Percentiles rank a stretch among this genome's conserved stretches.
phyloP scores from a whole-genome alignment of 2,797 vertebrate genomes.

The Schizopygopsis malacanthus region DNA sequence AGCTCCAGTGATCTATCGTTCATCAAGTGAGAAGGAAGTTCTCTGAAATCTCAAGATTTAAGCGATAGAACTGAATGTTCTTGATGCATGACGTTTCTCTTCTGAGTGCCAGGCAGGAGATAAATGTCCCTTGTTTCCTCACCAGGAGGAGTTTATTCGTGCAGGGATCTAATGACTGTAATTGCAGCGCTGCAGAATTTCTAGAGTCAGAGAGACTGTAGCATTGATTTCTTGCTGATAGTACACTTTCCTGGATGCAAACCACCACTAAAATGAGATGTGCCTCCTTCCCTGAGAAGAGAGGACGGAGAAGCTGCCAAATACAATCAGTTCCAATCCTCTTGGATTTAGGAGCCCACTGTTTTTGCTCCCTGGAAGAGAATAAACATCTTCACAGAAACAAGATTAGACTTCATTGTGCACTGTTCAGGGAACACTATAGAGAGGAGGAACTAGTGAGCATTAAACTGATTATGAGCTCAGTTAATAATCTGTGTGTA shows the following conservation, averaged over 20 bases:
- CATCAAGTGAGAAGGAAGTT: constrained; percentile 10
- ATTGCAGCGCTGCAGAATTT: constrained; percentile 70
- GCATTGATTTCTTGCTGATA: constrained; percentile 18
- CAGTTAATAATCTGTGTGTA: not conserved
- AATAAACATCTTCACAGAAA: constrained; percentile 25
- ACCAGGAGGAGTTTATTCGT: constrained; percentile 72
- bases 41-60: constrained; percentile 34
- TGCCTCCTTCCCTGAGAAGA: constrained; percentile 1
- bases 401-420: not conserved
- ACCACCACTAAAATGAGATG: not conserved
- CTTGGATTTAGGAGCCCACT: constrained; percentile 1
- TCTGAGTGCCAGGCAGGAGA: constrained; percentile 46
- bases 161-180: constrained; percentile 67
- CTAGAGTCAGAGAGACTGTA: constrained; percentile 46
- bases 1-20: not conserved
- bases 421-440: not conserved
- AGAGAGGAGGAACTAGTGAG: not conserved
- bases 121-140: constrained; percentile 63
- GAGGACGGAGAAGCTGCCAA: constrained; percentile 24
- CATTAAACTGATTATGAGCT: not conserved
- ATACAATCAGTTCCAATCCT: constrained; percentile 24
- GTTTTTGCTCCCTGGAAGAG: constrained; percentile 12
- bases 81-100: constrained; percentile 43
- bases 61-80: constrained; percentile 51
- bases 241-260: constrained; percentile 15